A percentile compares a stretch with the other conserved stretches of the same genome.
Evolutionary conservation across 2,113 vertebrate species (phyloP).

Genomic region (Anoplopoma fimbria): DNA sequence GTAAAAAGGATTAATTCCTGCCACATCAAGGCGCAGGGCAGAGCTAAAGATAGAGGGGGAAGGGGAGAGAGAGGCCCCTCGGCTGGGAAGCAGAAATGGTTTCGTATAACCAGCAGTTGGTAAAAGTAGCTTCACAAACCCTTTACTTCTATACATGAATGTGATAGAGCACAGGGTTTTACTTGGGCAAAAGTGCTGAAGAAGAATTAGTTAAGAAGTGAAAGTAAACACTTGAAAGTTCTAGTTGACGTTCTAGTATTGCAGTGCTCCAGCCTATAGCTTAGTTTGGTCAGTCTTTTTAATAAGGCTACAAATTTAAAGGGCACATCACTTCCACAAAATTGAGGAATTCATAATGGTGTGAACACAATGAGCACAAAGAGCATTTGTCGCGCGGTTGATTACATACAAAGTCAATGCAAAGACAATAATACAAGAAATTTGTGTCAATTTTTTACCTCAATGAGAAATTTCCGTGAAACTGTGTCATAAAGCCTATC

Average conservation of each 20-base stretch:
- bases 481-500: background rate
- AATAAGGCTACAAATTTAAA: background rate
- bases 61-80: conserved; percentile 12
- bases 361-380: background rate
- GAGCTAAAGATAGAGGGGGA: conserved; percentile 32
- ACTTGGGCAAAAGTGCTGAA: background rate
- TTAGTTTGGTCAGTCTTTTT: background rate
- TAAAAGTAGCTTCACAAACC: conserved; percentile 10
- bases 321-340: background rate
- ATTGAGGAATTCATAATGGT: background rate
- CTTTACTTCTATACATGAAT: background rate
- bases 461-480: too few relatives aligned
- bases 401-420: background rate
- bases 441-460: too few relatives aligned
- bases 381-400: too few relatives aligned
- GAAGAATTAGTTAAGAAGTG: background rate
- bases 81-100: background rate
- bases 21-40: conserved; percentile 9
- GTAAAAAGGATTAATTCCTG: conserved; percentile 7
- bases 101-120: conserved; percentile 27
- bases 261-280: background rate
- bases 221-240: background rate
- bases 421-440: background rate
- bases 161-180: background rate
- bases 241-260: background rate